Percentiles rank a stretch among this genome's conserved stretches.
Evolutionary conservation across 2,797 vertebrate species (phyloP).

Genomic region (Sebastiscus albofasciatus): DNA sequence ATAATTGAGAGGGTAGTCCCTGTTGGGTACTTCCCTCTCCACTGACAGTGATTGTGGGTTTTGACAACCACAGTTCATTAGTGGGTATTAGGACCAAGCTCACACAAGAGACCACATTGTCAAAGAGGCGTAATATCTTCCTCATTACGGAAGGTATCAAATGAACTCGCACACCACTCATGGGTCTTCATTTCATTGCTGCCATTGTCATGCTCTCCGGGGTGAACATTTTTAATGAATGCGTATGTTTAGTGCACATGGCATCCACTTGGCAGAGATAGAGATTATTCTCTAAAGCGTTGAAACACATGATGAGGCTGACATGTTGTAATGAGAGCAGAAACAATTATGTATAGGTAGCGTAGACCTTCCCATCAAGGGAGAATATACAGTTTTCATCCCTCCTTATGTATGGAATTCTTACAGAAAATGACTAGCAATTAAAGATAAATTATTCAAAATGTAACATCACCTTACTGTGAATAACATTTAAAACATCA

Average conservation of each 20-base stretch:
- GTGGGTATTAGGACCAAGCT: conserved; percentile 50
- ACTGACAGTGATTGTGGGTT: conserved; percentile 61
- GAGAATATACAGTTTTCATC: not conserved
- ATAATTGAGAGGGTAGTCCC: conserved; percentile 51
- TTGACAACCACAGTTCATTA: conserved; percentile 67
- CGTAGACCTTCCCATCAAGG: not conserved
- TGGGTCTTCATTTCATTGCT: conserved; percentile 40
- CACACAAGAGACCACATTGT: conserved; percentile 43
- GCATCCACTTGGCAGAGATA: conserved; percentile 2
- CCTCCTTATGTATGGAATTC: not conserved
- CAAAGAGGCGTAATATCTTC: conserved; percentile 37
- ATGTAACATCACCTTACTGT: not conserved
- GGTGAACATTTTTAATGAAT: conserved; percentile 31
- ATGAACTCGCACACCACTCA: conserved; percentile 20
- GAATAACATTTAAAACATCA: not conserved
- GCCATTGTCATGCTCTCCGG: conserved; percentile 6
- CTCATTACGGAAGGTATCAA: conserved; percentile 50
- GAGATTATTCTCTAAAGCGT: conserved; percentile 11
- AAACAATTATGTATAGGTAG: not conserved
- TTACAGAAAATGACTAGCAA: not conserved
- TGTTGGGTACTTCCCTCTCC: conserved; percentile 25
- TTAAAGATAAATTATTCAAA: not conserved
- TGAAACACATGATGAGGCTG: not conserved
- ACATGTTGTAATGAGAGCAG: not conserved
- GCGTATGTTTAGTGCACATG: conserved; percentile 12